These are phyloP conservation scores for Drosophila tani DNA, from an alignment of 1,140 invertebrate species.

Conservation along the genomic window DNA sequence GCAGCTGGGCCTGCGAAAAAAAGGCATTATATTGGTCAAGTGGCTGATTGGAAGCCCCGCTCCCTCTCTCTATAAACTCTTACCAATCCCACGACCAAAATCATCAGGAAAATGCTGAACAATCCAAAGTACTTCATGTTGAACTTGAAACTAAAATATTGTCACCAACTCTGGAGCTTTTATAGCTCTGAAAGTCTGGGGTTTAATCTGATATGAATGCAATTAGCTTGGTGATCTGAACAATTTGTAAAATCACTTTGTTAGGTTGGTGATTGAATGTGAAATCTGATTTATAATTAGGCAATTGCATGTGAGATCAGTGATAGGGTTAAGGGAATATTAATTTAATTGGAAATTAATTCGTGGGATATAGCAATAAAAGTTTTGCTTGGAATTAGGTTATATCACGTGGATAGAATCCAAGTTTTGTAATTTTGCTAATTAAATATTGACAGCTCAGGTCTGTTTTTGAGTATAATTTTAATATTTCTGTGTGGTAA, in stretches of 20 bases:
- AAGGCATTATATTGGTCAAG: slow-evolving; percentile 2
- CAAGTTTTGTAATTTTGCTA: background rate
- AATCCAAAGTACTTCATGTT: slow-evolving; percentile 71
- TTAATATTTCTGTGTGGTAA: background rate
- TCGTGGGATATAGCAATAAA: background rate
- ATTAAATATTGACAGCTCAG: background rate
- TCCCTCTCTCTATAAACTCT: slow-evolving; percentile 5
- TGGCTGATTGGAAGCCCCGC: background rate
- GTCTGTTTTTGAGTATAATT: background rate
- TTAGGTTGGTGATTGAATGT: slow-evolving; percentile 10
- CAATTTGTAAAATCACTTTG: slow-evolving; percentile 32
- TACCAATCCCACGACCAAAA: slow-evolving; percentile 60
- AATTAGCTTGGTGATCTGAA: slow-evolving; percentile 3
- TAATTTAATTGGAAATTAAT: slow-evolving; percentile 8
- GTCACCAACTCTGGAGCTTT: slow-evolving; percentile 20
- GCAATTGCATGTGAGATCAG: slow-evolving; percentile 17
- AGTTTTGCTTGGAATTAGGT: background rate
- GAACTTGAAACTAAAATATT: slow-evolving; percentile 19
- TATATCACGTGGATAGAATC: background rate
- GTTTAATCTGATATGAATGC: background rate
- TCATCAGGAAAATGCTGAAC: slow-evolving; percentile 51
- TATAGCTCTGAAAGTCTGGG: slow-evolving; percentile 31
- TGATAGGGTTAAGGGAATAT: background rate
- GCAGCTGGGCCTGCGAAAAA: slow-evolving; percentile 37
- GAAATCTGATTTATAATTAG: slow-evolving; percentile 29